These are phyloP conservation scores for Stenichneumon culpator DNA, from an alignment of 2,888 invertebrate species.

Conservation along the genomic window DNA sequence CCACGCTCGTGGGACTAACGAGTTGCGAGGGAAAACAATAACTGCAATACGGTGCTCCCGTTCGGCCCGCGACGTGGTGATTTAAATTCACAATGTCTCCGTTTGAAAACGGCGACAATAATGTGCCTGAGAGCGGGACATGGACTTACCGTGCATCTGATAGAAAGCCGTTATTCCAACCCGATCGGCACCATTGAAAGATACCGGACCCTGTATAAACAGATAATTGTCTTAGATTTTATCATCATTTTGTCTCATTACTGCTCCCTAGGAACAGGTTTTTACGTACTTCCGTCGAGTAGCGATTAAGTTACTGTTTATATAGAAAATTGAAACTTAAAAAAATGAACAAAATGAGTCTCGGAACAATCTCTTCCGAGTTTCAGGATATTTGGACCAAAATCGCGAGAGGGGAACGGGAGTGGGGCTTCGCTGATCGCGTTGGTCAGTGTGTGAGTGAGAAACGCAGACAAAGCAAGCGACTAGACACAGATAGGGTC, in stretches of 20 bases:
- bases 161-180: conserved; percentile 95
- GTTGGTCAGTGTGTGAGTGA: too few relatives aligned
- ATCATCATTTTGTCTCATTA: background rate
- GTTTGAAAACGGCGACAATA: background rate
- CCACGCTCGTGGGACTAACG: background rate
- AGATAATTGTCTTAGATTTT: background rate
- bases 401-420: too few relatives aligned
- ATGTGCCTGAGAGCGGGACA: background rate
- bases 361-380: too few relatives aligned
- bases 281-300: too few relatives aligned
- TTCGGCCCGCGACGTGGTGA: background rate
- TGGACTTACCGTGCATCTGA: conserved; percentile 92
- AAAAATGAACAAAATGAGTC: too few relatives aligned
- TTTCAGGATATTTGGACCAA: too few relatives aligned
- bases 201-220: conserved; percentile 92
- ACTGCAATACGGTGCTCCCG: conserved; percentile 1
- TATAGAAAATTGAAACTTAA: too few relatives aligned
- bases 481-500: too few relatives aligned
- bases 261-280: too few relatives aligned
- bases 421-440: too few relatives aligned
- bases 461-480: too few relatives aligned
- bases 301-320: too few relatives aligned
- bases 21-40: background rate
- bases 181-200: conserved; percentile 95
- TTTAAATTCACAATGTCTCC: conserved; percentile 32